Evolutionary conservation across 2,888 invertebrate species (phyloP).

Genomic region (Lacanobia wlatinum): DNA sequence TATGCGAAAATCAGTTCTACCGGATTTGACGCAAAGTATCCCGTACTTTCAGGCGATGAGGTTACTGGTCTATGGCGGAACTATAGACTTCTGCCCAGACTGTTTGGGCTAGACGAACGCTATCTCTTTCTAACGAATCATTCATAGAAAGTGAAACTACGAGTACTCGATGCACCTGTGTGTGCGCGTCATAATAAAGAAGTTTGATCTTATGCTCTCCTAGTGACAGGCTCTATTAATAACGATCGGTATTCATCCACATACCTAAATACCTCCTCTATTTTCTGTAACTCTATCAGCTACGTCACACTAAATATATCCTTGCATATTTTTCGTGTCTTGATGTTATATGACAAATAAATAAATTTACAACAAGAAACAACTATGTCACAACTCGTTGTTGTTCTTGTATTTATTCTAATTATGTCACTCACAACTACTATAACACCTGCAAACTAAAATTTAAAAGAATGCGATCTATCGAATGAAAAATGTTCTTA

Average conservation of each 20-base stretch:
- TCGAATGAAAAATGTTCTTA: background rate
- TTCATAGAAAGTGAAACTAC: slow-evolving; percentile 13
- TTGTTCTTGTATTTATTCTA: too few relatives aligned
- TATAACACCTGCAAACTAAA: background rate
- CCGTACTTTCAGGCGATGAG: too few relatives aligned
- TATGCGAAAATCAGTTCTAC: too few relatives aligned
- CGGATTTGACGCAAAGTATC: too few relatives aligned
- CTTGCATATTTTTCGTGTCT: background rate
- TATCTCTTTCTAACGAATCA: background rate
- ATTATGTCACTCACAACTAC: too few relatives aligned
- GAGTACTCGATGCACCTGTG: background rate
- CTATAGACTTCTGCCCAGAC: background rate
- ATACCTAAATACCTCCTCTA: too few relatives aligned
- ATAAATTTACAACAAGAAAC: too few relatives aligned
- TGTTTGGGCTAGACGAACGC: background rate
- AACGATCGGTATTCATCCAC: background rate
- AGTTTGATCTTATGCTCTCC: background rate
- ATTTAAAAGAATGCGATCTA: background rate
- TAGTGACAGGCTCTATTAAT: slow-evolving; percentile 5
- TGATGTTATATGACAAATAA: background rate
- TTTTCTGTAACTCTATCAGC: background rate
- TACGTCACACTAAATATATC: background rate
- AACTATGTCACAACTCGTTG: too few relatives aligned
- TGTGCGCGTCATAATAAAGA: background rate
- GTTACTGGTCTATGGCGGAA: too few relatives aligned